A percentile compares a stretch with the other conserved stretches of the same genome.
These are phyloP conservation scores for Herpailurus yagouaroundi DNA, from an alignment of 2,113 vertebrate genomes.

Conservation along the genomic window DNA sequence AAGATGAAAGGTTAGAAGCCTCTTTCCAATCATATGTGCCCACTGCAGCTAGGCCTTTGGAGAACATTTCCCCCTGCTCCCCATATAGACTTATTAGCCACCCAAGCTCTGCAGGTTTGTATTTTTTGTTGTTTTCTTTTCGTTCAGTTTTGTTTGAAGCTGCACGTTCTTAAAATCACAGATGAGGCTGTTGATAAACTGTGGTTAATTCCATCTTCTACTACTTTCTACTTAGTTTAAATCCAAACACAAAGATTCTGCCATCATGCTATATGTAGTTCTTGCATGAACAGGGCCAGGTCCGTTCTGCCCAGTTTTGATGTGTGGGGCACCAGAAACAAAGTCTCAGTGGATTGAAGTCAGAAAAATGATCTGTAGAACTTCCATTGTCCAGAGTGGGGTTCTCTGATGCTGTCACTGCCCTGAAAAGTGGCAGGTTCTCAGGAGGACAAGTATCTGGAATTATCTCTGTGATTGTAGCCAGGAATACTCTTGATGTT, in stretches of 20 bases:
- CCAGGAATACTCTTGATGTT: background rate
- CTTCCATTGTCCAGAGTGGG: background rate
- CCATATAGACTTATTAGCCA: background rate
- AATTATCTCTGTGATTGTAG: background rate
- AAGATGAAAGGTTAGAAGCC: slow-evolving; percentile 55
- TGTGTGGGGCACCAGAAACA: background rate
- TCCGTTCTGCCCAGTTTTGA: background rate
- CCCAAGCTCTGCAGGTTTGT: background rate
- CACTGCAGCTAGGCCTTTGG: slow-evolving; percentile 12
- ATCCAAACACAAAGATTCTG: background rate
- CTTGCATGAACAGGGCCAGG: background rate
- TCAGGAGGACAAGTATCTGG: background rate
- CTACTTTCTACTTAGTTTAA: background rate
- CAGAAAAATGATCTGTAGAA: background rate
- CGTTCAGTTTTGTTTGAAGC: background rate
- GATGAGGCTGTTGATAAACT: background rate
- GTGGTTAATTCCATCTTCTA: background rate
- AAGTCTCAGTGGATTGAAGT: background rate
- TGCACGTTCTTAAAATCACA: background rate
- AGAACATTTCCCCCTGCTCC: slow-evolving; percentile 50
- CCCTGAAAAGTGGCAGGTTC: background rate
- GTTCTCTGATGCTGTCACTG: background rate
- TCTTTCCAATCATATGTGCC: slow-evolving; percentile 49
- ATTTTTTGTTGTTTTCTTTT: background rate
- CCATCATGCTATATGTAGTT: background rate